Percentiles rank a stretch among this genome's conserved stretches.
Conservation (phyloP, 2,113 vertebrate species). For the Gymnocephalus cernua region DNA sequence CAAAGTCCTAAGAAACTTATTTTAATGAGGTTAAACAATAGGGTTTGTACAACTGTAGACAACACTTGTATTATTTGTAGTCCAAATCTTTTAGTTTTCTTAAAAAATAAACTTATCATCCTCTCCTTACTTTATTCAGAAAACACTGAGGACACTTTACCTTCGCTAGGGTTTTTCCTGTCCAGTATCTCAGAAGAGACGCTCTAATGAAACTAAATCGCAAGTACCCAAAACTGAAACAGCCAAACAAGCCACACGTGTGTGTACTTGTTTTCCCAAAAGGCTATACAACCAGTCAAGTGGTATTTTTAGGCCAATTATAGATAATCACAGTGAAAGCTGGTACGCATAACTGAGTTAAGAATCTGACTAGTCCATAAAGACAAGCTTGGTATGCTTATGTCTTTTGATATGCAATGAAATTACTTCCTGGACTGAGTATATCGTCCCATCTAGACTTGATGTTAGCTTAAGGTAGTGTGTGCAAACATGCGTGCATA, state of each 20-base stretch:
- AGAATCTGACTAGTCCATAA: conserved; percentile 16
- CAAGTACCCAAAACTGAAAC: conserved; percentile 18
- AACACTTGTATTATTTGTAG: neutral
- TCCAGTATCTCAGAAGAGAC: neutral
- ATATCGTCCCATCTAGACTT: neutral
- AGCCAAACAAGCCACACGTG: conserved; percentile 9
- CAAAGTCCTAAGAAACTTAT: neutral
- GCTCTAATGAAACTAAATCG: conserved; percentile 2
- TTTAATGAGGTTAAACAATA: neutral
- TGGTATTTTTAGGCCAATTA: conserved; percentile 58
- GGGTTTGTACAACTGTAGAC: neutral
- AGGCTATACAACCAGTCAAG: conserved; percentile 34
- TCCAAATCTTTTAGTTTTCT: neutral
- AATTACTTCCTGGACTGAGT: neutral
- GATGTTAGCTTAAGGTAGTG: neutral
- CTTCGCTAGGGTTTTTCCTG: too few species aligned
- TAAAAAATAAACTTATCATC: neutral
- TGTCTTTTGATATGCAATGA: conserved; percentile 2
- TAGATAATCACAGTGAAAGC: conserved; percentile 45
- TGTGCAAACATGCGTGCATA: neutral
- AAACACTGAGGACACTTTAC: neutral
- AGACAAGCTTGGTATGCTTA: neutral
- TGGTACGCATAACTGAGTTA: conserved; percentile 12
- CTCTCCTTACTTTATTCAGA: neutral
- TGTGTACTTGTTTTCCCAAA: conserved; percentile 44